Base-by-base conservation (phyloP, 2,888 invertebrate species). In the Phymatocera aterrima region DNA sequence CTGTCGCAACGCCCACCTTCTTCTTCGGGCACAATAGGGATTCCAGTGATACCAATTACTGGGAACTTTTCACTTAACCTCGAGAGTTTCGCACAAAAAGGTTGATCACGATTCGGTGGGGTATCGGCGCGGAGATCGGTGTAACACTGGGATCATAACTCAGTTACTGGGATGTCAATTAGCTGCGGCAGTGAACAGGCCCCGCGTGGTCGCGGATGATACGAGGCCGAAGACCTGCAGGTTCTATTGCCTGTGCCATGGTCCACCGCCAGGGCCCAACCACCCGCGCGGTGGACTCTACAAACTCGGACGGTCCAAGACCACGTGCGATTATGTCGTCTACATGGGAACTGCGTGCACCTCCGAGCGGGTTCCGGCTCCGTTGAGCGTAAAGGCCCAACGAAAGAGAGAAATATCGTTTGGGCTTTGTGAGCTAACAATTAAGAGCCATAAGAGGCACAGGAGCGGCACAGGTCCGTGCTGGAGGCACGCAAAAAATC, bases 121-220 rank as follows among this genome's bases (percentile, higher is more conserved):
- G 82, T 83, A 83, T 83, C 83, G 82, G 83, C 77, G 83, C 80
- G 79, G 80, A 79, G 80, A 83, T 83, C 83, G 81, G 82, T 81
- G 81, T 81, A 81, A 81, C 77, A 79, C 79, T 54, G 79, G 82
- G 83, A 84, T 84, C 83, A 85, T 84, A 83, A 84, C 83, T 83
- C 83, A 84, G 80, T 82, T 78, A 81, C 82, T 83, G 82, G 80
- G 81, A 84, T 84, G 84, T 84, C 85, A 84, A 85, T 85, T 85
- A 85, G 83, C 84, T 82, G 57, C 68, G 43, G 60, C 70, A 77
- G 34, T 12, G 79, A 68, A 77, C 51, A 43, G 79, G 79, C 70
- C 70, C 70, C 40, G 79, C 65, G 51, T 61, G 72, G 77, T 57
- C 79, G 60, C 70, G 31, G 72, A 70, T 68, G 60, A 72, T 78